These are phyloP conservation scores for Drosophila kepulauana DNA, from an alignment of 1,140 invertebrate genomes.

Conservation along the genomic window DNA sequence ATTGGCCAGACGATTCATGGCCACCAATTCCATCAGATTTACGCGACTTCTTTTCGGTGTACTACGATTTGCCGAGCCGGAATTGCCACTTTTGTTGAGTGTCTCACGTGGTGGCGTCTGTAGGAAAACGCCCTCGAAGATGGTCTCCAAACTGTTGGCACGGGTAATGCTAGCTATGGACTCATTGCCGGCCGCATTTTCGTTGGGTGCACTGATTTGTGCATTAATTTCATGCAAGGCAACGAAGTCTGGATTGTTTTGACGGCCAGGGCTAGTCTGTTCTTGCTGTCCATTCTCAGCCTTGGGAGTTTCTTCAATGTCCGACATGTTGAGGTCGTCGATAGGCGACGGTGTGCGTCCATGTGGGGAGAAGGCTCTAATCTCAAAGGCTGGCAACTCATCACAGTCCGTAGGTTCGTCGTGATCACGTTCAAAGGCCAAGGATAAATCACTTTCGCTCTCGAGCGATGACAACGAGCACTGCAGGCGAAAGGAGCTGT, in stretches of 20 bases:
- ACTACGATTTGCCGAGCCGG: conserved; percentile 32
- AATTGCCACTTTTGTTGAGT: conserved; percentile 28
- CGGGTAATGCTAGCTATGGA: conserved; percentile 40
- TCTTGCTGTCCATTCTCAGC: background rate
- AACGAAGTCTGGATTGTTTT: conserved; percentile 74
- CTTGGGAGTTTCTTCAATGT: conserved; percentile 58
- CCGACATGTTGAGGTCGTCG: conserved; percentile 60
- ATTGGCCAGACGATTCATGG: conserved; percentile 61
- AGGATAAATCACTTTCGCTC: conserved; percentile 72
- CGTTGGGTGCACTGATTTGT: conserved; percentile 76
- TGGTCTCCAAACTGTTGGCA: conserved; percentile 74
- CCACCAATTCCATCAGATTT: conserved; percentile 72
- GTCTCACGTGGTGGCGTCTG: conserved; percentile 76
- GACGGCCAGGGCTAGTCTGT: conserved; percentile 30
- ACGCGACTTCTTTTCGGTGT: conserved; percentile 64
- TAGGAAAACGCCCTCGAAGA: conserved; percentile 81
- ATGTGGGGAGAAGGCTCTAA: conserved; percentile 71
- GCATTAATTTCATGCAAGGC: conserved; percentile 79
- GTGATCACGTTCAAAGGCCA: conserved; percentile 71
- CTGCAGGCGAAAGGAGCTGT: conserved; percentile 64
- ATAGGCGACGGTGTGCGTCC: conserved; percentile 80
- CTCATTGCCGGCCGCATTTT: conserved; percentile 43
- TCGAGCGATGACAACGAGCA: conserved; percentile 71
- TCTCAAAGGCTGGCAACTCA: conserved; percentile 78
- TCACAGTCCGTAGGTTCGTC: conserved; percentile 53